Conservation (phyloP, 2,113 vertebrate genomes). For the Tonatia bakeri region DNA sequence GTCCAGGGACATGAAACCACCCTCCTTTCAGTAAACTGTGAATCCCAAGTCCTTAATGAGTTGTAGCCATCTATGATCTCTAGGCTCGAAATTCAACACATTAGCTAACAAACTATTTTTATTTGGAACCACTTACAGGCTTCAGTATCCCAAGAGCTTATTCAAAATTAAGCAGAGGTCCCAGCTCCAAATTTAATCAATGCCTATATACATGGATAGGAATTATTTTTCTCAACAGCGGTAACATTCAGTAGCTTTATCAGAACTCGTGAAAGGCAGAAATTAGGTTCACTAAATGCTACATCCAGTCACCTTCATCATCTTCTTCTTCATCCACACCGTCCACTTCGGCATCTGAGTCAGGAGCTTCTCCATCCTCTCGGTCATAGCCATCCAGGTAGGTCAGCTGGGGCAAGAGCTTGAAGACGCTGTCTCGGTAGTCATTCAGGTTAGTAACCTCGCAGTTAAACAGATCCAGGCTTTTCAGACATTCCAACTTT, state of each 20-base stretch:
- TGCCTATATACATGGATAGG: not conserved
- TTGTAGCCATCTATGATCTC: not conserved
- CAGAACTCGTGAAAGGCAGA: not conserved
- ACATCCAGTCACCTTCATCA: conserved; percentile 84
- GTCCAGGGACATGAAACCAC: not conserved
- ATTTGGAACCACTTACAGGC: not conserved
- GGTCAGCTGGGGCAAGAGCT: conserved; percentile 90
- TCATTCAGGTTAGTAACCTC: conserved; percentile 93
- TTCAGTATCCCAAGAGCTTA: not conserved
- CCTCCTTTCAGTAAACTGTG: not conserved
- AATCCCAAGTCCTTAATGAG: not conserved
- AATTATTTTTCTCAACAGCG: not conserved
- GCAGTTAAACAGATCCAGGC: conserved; percentile 95
- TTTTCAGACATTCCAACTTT: conserved; percentile 93
- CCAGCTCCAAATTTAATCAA: not conserved
- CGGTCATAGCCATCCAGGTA: conserved; percentile 93
- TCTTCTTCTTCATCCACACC: conserved; percentile 89
- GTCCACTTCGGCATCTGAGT: conserved; percentile 91
- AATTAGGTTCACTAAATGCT: not conserved
- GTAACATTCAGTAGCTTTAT: not conserved
- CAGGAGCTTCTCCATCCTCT: conserved; percentile 89
- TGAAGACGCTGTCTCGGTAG: conserved; percentile 93
- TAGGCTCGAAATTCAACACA: not conserved
- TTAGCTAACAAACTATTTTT: not conserved
- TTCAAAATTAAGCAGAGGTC: not conserved